Evolutionary conservation across 2,888 invertebrate genomes (phyloP), one percentile per base, ranked within the genome.

Genomic region (Drosophila antonietae): DNA sequence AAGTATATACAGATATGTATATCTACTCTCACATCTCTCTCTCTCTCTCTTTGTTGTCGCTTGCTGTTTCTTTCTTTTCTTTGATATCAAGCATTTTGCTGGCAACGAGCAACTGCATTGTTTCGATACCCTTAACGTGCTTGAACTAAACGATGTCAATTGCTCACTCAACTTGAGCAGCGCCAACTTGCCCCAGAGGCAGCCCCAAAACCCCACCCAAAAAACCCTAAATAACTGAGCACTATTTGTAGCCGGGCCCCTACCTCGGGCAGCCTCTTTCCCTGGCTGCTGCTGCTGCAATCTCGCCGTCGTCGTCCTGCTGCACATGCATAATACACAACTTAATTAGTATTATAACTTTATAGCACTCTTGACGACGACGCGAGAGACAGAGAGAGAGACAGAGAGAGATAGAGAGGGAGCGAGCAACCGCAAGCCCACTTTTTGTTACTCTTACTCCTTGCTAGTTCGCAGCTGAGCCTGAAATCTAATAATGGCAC

Each of bases 291-390:
- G 49, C 8, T 2, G 69, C 65, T 53, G 71, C 62, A 68, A 80
- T 65, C 46, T 46, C 59, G 33, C 63, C 64, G 20, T 31, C 7
- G 15, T 49, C 59, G 35, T 28, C 59, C 59, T 70, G 72, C 70
- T 73, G 81, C 81, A 77, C 68, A 81, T 83, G 86, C 84, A 84
- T 84, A 89, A 84, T 87, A 83, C 84, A 84, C 87, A 84, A 84
- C 84, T 89, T 84, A 84, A 89, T 84, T 84, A 84, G 89, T 89
- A 89, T 87, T 84, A 87, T 87, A 89, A 87, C 89, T 89, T 87
- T 84, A 84, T 89, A 60, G 84, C 84, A 87, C 89, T 77, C 87
- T 69, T 61, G 76, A 74, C 70, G 69, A 67, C 33, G 75, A 33
- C 20, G 57, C 12, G 43, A 15, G 43, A 20, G 49, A 15, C 18